Base-by-base conservation (phyloP, 1,140 invertebrate species). In the Drosophila baimaii region DNA sequence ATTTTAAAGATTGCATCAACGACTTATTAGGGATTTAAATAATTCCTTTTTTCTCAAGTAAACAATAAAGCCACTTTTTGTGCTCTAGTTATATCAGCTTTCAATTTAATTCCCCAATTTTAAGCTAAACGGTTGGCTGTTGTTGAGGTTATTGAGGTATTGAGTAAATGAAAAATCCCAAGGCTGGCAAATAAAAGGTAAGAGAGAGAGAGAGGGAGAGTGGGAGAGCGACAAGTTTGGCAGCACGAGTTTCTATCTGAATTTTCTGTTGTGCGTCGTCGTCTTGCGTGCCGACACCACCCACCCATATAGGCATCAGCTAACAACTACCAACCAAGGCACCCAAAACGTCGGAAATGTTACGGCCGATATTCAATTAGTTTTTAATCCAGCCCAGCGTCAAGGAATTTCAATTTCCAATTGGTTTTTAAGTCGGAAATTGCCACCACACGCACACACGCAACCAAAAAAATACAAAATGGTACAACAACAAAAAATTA, bases 381-480 rank as follows among this genome's bases (percentile, higher is more conserved):
- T 82, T 85, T 86, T 86, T 85, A 86, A 85, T 86, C 82, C 82
- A 49, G 43, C 65, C 69, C 54, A 55, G 62, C 57, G 77, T 61
- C 72, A 64, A 65, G 54, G 64, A 80, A 85, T 70, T 71, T 71
- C 51, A 58, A 49, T 79, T 86, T 82, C 51, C 71, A 88, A 88
- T 88, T 83, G 83, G 57, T 88, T 88, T 88, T 88, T 83, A 88
- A 88, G 82, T 86, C 83, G 61, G 29, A 79, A 71, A 73, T 70
- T 74, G 70, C 65, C 74, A 58, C 55, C 65, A 65, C 47, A 74
- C 58, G 59, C 69, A 82, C 66, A 56, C 64, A 82, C 63, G 66
- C 43, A 29, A 33, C 62, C 43, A 6, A 17, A 51, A 46, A 35
- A 39, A 61, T 62, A 52, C 5, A 46, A 68, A 62, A 57, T 31